A percentile compares a stretch with the other conserved stretches of the same genome.
Conservation (phyloP, 2,888 invertebrate species). For the Apantesis nais region DNA sequence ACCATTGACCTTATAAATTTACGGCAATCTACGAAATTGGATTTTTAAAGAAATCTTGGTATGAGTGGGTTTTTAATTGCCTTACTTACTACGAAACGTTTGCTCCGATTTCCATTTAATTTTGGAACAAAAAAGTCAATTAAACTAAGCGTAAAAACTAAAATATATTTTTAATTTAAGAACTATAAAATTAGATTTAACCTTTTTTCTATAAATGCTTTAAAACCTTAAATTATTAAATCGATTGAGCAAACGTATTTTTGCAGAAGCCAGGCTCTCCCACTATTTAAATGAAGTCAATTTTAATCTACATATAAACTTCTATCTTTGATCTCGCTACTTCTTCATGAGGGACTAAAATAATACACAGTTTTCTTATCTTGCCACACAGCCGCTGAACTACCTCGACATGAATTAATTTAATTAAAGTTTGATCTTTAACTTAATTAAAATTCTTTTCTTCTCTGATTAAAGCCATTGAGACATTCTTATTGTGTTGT, state of each 20-base stretch:
- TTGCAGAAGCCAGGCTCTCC: too few species aligned
- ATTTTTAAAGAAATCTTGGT: conserved; percentile 12
- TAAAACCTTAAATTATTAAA: too few species aligned
- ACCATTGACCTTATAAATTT: conserved; percentile 43
- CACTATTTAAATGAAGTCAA: too few species aligned
- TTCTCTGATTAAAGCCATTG: conserved; percentile 30
- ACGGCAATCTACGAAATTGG: conserved; percentile 21
- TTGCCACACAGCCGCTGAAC: background rate
- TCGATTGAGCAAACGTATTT: too few species aligned
- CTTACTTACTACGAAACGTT: conserved; percentile 11
- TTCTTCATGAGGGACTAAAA: background rate
- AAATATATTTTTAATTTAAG: too few species aligned
- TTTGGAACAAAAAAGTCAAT: background rate
- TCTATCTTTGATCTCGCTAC: too few species aligned
- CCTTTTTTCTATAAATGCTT: too few species aligned
- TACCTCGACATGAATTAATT: conserved; percentile 29
- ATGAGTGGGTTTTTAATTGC: conserved; percentile 15
- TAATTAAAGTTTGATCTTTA: conserved; percentile 29
- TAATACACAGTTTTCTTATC: background rate
- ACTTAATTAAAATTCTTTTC: conserved; percentile 35
- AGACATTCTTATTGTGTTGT: conserved; percentile 10
- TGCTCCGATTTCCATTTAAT: conserved; percentile 19
- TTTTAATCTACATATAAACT: too few species aligned
- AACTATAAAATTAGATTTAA: background rate
- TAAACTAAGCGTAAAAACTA: background rate